Base-by-base conservation (phyloP, 2,888 invertebrate species). In the Cinara cedri region DNA sequence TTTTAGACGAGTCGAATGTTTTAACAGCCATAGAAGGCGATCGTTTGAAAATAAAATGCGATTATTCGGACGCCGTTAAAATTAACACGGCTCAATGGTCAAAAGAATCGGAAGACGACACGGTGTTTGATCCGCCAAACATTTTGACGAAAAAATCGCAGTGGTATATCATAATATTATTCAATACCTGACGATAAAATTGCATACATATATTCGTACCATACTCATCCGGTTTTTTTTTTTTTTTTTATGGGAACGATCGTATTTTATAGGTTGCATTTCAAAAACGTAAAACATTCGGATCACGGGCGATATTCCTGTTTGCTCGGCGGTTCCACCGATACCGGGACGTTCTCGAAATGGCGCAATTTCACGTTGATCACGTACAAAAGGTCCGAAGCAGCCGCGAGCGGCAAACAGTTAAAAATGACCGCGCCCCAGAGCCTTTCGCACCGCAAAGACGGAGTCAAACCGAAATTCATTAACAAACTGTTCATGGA, bases 231-330 rank as follows among this genome's bases (percentile, higher is more conserved):
- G 34, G 6, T 34, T 34, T 34, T 34, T 34, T 34, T 34, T 34
- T 6, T n/a, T 34, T 34, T 34, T 34, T 34, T 34, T 34, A 4
- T 34, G 3, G 8, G 0, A 9, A 24, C 51, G n/a, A 34, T 34
- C 34, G 34, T 34, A 34, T 51, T 68, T 13, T 42, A 46, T 6
- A 78, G 78, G 78, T 62, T 78, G 3, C 78, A 68, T 78, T 78
- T 78, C 14, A 78, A 78, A 83, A 85, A 85, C n/a, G 87, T 88
- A 71, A 86, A 86, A 81, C 83, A 85, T 3, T 87, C 85, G 83
- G 88, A 89, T 82, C 86, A 87, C 6, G 89, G 88, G 1, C 83
- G 86, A 14, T 89, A 89, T 83, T 84, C 87, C 1, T 88, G 89
- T 83, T 80, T 82, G 44, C 80, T 82, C 21, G 70, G 63, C 26